These are phyloP conservation scores for Matsumyia berberina DNA, from an alignment of 2,888 invertebrate genomes.

Conservation along the genomic window DNA sequence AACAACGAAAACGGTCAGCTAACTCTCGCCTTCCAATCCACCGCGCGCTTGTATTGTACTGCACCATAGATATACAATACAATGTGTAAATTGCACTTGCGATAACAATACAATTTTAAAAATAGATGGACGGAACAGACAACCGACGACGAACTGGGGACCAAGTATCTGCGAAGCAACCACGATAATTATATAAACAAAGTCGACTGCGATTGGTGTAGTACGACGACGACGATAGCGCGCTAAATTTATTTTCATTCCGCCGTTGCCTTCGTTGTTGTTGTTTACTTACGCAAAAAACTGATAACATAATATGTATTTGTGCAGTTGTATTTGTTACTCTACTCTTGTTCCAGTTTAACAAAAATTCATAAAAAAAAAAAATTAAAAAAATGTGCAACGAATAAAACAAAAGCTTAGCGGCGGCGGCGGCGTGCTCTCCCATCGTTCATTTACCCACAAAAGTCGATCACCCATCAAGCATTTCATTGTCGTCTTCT, in stretches of 20 bases:
- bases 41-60: too few relatives aligned
- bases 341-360: conserved; percentile 33
- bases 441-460: conserved; percentile 73
- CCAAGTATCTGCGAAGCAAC: not conserved
- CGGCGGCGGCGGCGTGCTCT: too few relatives aligned
- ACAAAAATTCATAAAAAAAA: conserved; percentile 13
- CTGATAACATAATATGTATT: conserved; percentile 33
- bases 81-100: conserved; percentile 6
- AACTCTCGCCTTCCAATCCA: conserved; percentile 8
- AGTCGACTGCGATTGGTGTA: not conserved
- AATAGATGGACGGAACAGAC: conserved; percentile 8
- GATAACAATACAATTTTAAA: conserved; percentile 35
- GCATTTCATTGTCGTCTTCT: not conserved
- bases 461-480: conserved; percentile 69
- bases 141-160: not conserved
- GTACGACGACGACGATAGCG: not conserved
- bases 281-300: conserved; percentile 45
- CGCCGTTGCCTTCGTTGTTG: not conserved
- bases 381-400: not conserved
- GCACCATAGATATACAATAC: not conserved
- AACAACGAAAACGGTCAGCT: conserved; percentile 29
- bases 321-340: not conserved
- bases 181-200: conserved; percentile 10
- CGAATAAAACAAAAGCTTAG: conserved; percentile 29
- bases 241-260: conserved; percentile 7